Evolutionary conservation across 1,140 invertebrate genomes (phyloP), one percentile per base, ranked within the genome.

Genomic region (Chlorops oryzae): DNA sequence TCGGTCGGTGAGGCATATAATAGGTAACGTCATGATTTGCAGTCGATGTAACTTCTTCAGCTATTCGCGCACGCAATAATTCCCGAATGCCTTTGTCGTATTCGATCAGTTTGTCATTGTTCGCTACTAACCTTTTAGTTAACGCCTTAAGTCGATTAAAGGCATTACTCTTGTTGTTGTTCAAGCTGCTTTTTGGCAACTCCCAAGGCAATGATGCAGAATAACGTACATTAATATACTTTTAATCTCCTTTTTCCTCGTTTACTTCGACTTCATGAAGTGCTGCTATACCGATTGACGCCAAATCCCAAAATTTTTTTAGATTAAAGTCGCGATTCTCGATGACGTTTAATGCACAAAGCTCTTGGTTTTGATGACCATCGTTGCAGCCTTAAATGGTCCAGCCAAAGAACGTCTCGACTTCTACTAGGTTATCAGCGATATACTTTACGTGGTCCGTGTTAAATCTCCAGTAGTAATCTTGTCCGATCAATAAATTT

Each of bases 1-100:
- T n/a, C n/a, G n/a, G n/a, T n/a, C n/a, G n/a, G n/a, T n/a, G 61
- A 54, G 27, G 65, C 60, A 52, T 70, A 63, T 17, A 61, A 62
- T 40, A 69, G 35, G 43, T 67, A 66, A 10, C 5, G 3, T 24
- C 6, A 9, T 15, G 9, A 27, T 9, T n/a, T n/a, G n/a, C n/a
- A n/a, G n/a, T n/a, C n/a, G n/a, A n/a, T n/a, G n/a, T n/a, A 6
- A 18, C 24, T 9, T 23, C 13, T 27, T 44, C 42, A 25, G 23
- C 42, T 20, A 44, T 28, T 9, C 23, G 13, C 15, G 4, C 13
- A 4, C 28, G 22, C 12, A 44, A n/a, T 27, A 44, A 20, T n/a
- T 44, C 23, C 12, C 18, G 42, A 15, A 44, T 44, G 5, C 13
- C 42, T 9, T 12, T 28, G 20, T 44, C 42, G 20, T 25, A 44